Evolutionary conservation across 92 coral and sea anemone genomes (phyloP).

Genomic region (Muricea muricata): DNA sequence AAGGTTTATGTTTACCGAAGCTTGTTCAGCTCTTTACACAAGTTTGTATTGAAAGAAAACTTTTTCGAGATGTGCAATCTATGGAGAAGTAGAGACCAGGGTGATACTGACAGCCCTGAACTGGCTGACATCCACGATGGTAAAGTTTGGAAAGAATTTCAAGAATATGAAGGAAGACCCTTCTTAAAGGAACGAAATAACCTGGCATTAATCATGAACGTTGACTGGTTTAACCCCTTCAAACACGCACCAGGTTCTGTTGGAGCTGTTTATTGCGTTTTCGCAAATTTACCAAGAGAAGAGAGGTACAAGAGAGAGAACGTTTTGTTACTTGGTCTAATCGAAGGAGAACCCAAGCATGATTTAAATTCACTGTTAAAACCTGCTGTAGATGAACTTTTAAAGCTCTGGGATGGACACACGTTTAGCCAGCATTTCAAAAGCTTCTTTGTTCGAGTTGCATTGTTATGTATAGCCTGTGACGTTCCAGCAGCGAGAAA

Average conservation of each 20-base stretch:
- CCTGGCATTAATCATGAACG: conserved; percentile 58
- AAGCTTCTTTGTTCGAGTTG: background rate
- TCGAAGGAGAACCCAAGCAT: conserved; percentile 75
- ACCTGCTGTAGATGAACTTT: conserved; percentile 62
- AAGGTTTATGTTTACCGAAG: conserved; percentile 67
- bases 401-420: conserved; percentile 43
- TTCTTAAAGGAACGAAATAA: background rate
- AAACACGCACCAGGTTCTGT: conserved; percentile 58
- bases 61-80: too few relatives aligned
- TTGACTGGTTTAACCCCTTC: conserved; percentile 73
- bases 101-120: too few relatives aligned
- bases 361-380: conserved; percentile 65
- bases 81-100: too few relatives aligned
- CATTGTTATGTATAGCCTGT: conserved; percentile 64
- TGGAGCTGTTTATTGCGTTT: conserved; percentile 64
- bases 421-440: background rate
- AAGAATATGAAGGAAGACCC: too few relatives aligned
- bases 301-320: conserved; percentile 69
- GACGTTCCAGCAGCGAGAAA: conserved; percentile 78
- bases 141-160: too few relatives aligned
- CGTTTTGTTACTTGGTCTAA: conserved; percentile 62
- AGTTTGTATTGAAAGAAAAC: too few relatives aligned
- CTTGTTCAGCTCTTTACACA: conserved; percentile 37
- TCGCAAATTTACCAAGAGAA: conserved; percentile 62
- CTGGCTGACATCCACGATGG: too few relatives aligned